Base-by-base conservation (phyloP, 2,113 vertebrate genomes). In the Dicentrarchus labrax region DNA sequence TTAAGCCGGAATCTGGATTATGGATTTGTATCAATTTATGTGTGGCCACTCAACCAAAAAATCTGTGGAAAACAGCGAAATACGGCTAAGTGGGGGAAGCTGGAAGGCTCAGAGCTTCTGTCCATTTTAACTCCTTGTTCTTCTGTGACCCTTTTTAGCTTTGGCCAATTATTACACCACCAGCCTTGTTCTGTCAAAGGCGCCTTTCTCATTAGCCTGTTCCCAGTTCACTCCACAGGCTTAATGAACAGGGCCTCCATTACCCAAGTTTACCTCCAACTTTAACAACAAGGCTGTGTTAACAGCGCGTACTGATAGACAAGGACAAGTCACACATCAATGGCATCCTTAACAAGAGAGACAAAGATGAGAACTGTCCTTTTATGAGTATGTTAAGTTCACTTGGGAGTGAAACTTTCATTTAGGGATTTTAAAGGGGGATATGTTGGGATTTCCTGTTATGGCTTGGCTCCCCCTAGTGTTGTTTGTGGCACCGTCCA, bases 11-110 rank as follows among this genome's bases (percentile, higher is more conserved):
- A 91, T 92, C 88, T 92, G 93, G 88, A 93, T 94, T 94, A 95
- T 93, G 91, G 94, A 95, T 94, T 93, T 94, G 91, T 93, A 92
- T 92, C 88, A 93, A 95, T 93, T 92, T 93, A 89, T 90, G 89
- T 90, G 82, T 54, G 87, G 76, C 86, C 90, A 86, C 77, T 93
- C 91, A 78, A 89, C 48, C 88, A 84, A 84, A 75, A 92, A 94
- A 95, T 90, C 68, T 80, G 80, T 83, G 80, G 84, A 91, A 92
- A 92, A 91, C 65, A 79, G 80, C 62, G 50, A 92, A 88, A 92
- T 51, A 61, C 51, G 72, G 81, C 80, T 91, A 93, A 89, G 88
- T 90, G 92, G 84, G 84, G 43, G n/a, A 72, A 75, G 77, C 72
- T 71, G 66, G 19, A 16, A 38, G 64, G 76, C 87, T 89, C 76